Evolutionary conservation across 2,888 invertebrate species (phyloP).

Genomic region (Elgonia sp.): DNA sequence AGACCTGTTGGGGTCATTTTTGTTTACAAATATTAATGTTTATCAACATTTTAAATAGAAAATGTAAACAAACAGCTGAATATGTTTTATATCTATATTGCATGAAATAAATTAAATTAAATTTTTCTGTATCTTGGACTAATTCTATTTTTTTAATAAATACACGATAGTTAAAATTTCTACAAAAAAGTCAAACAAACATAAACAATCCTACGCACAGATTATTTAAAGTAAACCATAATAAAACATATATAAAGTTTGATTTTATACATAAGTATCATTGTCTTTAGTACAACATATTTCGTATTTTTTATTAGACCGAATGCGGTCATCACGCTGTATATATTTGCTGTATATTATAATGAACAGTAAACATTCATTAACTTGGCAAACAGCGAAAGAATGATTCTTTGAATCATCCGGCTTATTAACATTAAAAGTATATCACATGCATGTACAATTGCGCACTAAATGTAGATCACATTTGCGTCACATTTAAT

Average conservation of each 20-base stretch:
- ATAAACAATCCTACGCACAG: constrained; percentile 36
- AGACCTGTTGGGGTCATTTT: too few species aligned
- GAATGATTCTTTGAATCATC: constrained; percentile 70
- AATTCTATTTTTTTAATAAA: too few species aligned
- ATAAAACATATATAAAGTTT: constrained; percentile 42
- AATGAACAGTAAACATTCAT: constrained; percentile 73
- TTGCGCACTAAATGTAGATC: constrained; percentile 68
- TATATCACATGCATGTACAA: constrained; percentile 74
- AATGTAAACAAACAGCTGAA: background rate
- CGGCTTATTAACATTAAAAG: constrained; percentile 66
- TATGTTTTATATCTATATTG: background rate
- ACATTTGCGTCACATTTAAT: constrained; percentile 63
- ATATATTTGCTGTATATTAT: constrained; percentile 60
- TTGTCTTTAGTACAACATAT: constrained; percentile 54
- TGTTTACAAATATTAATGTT: too few species aligned
- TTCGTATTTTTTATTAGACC: constrained; percentile 38
- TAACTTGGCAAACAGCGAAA: constrained; percentile 72
- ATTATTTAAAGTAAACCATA: constrained; percentile 3
- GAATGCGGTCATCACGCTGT: constrained; percentile 8
- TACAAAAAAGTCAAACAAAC: too few species aligned
- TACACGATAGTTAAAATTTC: too few species aligned
- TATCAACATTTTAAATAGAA: too few species aligned
- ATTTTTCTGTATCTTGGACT: too few species aligned
- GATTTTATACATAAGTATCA: constrained; percentile 51
- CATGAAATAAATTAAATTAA: too few species aligned